These are phyloP conservation scores for Blastobasis adustella DNA, from an alignment of 2,888 invertebrate species.

Conservation along the genomic window DNA sequence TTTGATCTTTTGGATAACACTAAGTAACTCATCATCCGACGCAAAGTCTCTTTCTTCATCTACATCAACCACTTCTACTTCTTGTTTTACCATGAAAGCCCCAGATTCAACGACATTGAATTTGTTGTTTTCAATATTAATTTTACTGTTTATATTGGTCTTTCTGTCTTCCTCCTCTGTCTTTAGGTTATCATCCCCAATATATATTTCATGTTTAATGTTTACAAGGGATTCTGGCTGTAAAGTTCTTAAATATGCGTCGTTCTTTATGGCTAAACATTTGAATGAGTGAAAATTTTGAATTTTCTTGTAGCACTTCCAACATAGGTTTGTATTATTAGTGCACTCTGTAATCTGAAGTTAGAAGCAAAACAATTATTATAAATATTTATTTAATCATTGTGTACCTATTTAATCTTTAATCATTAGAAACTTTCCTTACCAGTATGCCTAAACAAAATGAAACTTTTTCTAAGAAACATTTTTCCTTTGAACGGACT, in stretches of 20 bases:
- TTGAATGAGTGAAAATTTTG: slow-evolving; percentile 49
- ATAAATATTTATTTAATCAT: too few species aligned
- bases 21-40: slow-evolving; percentile 52
- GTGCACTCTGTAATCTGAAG: slow-evolving; percentile 35
- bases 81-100: neutral
- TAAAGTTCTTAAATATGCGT: slow-evolving; percentile 32
- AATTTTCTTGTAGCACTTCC: slow-evolving; percentile 45
- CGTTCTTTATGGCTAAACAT: slow-evolving; percentile 39
- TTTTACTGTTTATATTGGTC: too few species aligned
- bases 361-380: neutral
- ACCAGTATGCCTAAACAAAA: slow-evolving; percentile 54
- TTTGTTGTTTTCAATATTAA: too few species aligned
- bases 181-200: too few species aligned
- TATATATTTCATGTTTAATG: slow-evolving; percentile 7
- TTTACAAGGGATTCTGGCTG: neutral
- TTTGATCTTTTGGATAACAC: slow-evolving; percentile 39
- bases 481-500: slow-evolving; percentile 19
- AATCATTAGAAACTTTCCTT: slow-evolving; percentile 13
- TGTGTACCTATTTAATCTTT: too few species aligned
- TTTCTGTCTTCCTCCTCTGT: too few species aligned
- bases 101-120: neutral
- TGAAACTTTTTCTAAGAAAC: slow-evolving; percentile 32
- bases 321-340: slow-evolving; percentile 42
- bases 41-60: slow-evolving; percentile 16
- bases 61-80: slow-evolving; percentile 3